These are phyloP conservation scores for Ciconia stormi DNA, from an alignment of 2,113 vertebrate species.

Conservation along the genomic window DNA sequence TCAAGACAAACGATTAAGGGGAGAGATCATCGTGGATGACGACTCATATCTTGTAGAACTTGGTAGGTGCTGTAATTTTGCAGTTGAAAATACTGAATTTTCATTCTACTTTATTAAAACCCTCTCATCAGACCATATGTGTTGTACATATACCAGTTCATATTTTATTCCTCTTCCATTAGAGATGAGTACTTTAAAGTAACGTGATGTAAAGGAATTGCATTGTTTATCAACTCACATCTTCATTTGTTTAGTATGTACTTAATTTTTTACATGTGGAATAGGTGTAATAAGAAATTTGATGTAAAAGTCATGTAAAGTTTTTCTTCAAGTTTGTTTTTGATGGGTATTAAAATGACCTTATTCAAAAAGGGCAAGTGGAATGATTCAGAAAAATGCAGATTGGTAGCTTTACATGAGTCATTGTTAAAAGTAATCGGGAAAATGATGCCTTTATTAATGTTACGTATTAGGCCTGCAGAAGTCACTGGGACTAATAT, in stretches of 20 bases:
- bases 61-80: conserved; percentile 77
- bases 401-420: not conserved
- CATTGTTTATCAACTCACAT: not conserved
- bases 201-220: not conserved
- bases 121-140: not conserved
- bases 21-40: conserved; percentile 82
- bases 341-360: not conserved
- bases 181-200: not conserved
- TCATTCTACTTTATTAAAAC: not conserved
- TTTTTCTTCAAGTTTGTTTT: not conserved
- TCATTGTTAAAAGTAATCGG: not conserved
- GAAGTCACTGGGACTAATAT: not conserved
- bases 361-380: not conserved
- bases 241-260: not conserved
- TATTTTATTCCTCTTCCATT: not conserved
- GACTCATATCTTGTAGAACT: conserved; percentile 87
- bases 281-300: not conserved
- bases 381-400: not conserved
- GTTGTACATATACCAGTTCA: not conserved
- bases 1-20: conserved; percentile 75
- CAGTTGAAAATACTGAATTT: not conserved
- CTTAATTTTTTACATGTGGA: not conserved
- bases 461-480: not conserved
- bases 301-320: not conserved
- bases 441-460: not conserved